Evolutionary conservation across 2,113 vertebrate species (phyloP).

Genomic region (Thunnus thynnus): DNA sequence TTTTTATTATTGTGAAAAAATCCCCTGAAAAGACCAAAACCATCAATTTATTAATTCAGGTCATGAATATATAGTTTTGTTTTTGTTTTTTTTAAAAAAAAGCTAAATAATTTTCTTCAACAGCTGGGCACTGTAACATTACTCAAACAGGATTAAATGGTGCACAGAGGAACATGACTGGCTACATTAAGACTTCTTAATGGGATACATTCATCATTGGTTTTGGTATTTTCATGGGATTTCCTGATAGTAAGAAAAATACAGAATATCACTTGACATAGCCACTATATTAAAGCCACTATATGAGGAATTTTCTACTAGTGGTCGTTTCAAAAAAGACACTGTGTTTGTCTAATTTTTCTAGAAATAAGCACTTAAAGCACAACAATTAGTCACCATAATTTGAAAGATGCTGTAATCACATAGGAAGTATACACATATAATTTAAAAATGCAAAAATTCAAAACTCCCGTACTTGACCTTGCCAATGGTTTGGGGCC

Average conservation of each 20-base stretch:
- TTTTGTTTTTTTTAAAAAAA: background rate
- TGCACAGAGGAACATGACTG: background rate
- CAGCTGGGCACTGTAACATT: background rate
- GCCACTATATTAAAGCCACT: background rate
- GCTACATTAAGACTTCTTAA: background rate
- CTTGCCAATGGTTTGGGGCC: background rate
- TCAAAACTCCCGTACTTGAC: background rate
- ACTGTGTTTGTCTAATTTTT: background rate
- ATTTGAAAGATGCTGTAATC: background rate
- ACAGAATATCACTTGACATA: background rate
- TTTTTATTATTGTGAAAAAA: constrained; percentile 22
- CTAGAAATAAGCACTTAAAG: background rate
- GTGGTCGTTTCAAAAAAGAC: constrained; percentile 6
- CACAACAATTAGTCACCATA: background rate
- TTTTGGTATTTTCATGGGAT: constrained; percentile 27
- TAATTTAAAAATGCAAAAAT: background rate
- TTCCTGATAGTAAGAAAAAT: constrained; percentile 15
- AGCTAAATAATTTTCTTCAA: background rate
- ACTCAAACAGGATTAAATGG: too few relatives aligned
- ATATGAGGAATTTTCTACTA: background rate
- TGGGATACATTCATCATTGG: background rate
- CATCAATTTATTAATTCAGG: background rate
- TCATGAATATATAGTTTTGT: too few relatives aligned
- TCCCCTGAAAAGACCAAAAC: constrained; percentile 18
- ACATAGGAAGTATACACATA: too few relatives aligned